Evolutionary conservation across 2,888 invertebrate genomes (phyloP).

Genomic region (Liodrosophila aerea): DNA sequence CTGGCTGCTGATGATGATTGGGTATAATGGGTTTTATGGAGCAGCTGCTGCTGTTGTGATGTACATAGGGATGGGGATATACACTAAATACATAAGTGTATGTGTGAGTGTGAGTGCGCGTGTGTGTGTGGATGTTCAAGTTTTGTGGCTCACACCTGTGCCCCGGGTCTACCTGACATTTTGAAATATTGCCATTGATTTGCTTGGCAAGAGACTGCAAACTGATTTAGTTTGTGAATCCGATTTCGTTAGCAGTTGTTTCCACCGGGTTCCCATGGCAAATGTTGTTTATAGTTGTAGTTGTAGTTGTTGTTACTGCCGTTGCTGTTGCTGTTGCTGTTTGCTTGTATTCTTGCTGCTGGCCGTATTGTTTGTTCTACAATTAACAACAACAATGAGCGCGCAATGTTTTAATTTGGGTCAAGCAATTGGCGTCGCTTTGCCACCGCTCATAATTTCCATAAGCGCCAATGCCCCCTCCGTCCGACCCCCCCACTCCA

Average conservation of each 20-base stretch:
- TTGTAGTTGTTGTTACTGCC: slow-evolving; percentile 21
- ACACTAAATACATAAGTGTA: background rate
- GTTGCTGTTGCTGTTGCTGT: slow-evolving; percentile 14
- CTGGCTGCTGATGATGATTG: slow-evolving; percentile 72
- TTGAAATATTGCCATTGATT: slow-evolving; percentile 78
- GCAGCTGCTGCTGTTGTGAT: slow-evolving; percentile 63
- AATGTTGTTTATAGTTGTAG: slow-evolving; percentile 32
- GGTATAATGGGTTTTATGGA: slow-evolving; percentile 76
- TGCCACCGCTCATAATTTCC: slow-evolving; percentile 62
- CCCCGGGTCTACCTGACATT: slow-evolving; percentile 65
- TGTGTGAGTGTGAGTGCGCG: slow-evolving; percentile 11
- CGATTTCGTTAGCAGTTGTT: slow-evolving; percentile 39
- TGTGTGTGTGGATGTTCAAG: slow-evolving; percentile 49
- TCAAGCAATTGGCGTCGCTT: slow-evolving; percentile 68
- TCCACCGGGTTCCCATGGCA: slow-evolving; percentile 66
- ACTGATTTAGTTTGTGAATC: slow-evolving; percentile 63
- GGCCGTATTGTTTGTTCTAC: slow-evolving; percentile 48
- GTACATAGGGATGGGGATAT: slow-evolving; percentile 9
- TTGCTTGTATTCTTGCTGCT: slow-evolving; percentile 13
- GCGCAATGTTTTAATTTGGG: slow-evolving; percentile 61
- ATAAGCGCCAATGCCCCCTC: slow-evolving; percentile 30
- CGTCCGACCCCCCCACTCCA: background rate
- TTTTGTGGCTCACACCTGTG: slow-evolving; percentile 76
- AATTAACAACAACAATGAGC: slow-evolving; percentile 65
- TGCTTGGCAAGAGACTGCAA: slow-evolving; percentile 51